Evolutionary conservation across 1,140 invertebrate genomes (phyloP).

Genomic region (Aradophagus sp.): DNA sequence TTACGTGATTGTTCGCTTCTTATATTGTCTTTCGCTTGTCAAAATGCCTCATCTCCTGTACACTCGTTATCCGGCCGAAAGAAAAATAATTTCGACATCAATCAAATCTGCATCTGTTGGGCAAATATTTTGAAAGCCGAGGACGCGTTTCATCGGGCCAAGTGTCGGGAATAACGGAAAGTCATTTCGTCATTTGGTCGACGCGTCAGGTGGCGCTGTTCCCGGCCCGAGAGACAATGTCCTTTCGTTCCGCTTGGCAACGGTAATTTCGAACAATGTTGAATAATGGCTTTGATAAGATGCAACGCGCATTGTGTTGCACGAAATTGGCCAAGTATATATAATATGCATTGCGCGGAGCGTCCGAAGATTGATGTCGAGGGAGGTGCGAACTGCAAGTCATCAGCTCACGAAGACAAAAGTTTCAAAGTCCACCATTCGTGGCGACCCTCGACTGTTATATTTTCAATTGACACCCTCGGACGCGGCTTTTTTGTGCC

Average conservation of each 20-base stretch:
- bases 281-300: conserved; percentile 23
- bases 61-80: too few relatives aligned
- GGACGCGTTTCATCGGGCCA: not conserved
- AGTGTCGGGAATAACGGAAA: not conserved
- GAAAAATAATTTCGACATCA: not conserved
- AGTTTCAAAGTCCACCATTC: conserved; percentile 15
- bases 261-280: conserved; percentile 19
- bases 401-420: conserved; percentile 59
- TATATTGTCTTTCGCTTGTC: too few relatives aligned
- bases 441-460: conserved; percentile 34
- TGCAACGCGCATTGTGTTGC: conserved; percentile 19
- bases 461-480: conserved; percentile 50
- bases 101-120: conserved; percentile 16
- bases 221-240: conserved; percentile 17
- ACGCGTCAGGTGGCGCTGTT: conserved; percentile 1
- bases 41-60: too few relatives aligned
- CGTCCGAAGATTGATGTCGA: conserved; percentile 64
- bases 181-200: conserved; percentile 5
- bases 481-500: conserved; percentile 30
- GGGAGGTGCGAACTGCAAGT: conserved; percentile 55
- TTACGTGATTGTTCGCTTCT: too few relatives aligned
- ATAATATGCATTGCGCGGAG: conserved; percentile 18
- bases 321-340: conserved; percentile 22
- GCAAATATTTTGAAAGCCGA: conserved; percentile 41
- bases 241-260: conserved; percentile 17